Base-by-base conservation (phyloP, 2,888 invertebrate species). In the Athrips mouffetella region DNA sequence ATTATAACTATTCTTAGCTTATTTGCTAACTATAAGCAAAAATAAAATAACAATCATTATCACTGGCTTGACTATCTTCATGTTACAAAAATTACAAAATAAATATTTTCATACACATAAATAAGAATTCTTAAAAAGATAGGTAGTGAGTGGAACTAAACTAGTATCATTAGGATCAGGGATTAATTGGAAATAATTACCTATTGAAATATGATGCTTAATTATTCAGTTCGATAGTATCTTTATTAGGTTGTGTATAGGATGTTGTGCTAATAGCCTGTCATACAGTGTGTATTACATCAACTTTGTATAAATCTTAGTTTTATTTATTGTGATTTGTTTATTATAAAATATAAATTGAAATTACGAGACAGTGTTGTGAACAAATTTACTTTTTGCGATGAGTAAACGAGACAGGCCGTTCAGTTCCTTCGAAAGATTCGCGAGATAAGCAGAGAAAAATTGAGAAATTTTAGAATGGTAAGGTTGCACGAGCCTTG, bases 281-380 rank as follows among this genome's bases (percentile, higher is more conserved):
- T 18, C 13, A 40, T 21, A 52, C 66, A 62, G 67, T 59, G 60
- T 63, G 59, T 60, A 58, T 66, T 67, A 66, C 63, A 62, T 60
- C 63, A 65, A 59, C 51, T 64, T 67, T 60, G 57, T 65, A 62
- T 74, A 70, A 68, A 66, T 61, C 65, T 61, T 73, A 73, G 73
- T 70, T 76, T 68, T 76, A 80, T 80, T 81, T 80, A 80, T 80
- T 80, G 80, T 80, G 80, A 77, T 78, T 66, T 74, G 69, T 71
- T 70, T 67, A 65, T 57, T 58, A 57, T 55, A 55, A 59, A 51
- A 46, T 55, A 53, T 52, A 46, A 11, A 16, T 2, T 4, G 3
- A 45, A 37, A 37, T 37, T 27, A 27, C 3, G 11, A 21, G n/a
- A 20, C 18, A 20, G 16, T 10, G 37, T 20, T 37, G n/a, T 20